Percentiles rank a stretch among this genome's conserved stretches.
Evolutionary conservation across 2,888 invertebrate species (phyloP).

Genomic region (Parnassius glacialis): DNA sequence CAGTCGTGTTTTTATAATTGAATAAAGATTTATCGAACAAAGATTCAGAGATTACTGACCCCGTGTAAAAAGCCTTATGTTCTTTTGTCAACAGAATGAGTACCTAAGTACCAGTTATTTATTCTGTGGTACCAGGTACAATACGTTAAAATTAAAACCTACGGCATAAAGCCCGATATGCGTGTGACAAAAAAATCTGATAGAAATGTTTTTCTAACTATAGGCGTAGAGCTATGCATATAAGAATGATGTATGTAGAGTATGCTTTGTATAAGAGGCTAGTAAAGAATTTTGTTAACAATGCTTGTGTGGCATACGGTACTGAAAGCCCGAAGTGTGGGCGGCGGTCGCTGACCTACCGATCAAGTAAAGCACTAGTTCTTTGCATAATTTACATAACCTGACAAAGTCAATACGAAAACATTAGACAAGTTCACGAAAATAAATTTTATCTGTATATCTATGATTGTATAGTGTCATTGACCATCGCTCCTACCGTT

Average conservation of each 20-base stretch:
- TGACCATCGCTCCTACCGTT: slow-evolving; percentile 37
- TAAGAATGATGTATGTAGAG: slow-evolving; percentile 1
- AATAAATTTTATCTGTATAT: slow-evolving; percentile 53
- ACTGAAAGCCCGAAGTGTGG: slow-evolving; percentile 52
- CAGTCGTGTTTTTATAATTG: slow-evolving; percentile 54
- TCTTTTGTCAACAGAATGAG: slow-evolving; percentile 54
- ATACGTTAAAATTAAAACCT: slow-evolving; percentile 50
- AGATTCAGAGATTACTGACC: slow-evolving; percentile 62
- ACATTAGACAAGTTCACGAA: slow-evolving; percentile 64
- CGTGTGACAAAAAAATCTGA: slow-evolving; percentile 38
- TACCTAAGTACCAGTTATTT: slow-evolving; percentile 39
- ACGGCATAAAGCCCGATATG: slow-evolving; percentile 49
- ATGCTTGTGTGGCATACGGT: slow-evolving; percentile 38
- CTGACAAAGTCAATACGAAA: slow-evolving; percentile 66
- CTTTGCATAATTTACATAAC: slow-evolving; percentile 76
- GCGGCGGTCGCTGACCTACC: slow-evolving; percentile 68
- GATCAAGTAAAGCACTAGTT: slow-evolving; percentile 66
- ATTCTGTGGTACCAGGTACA: slow-evolving; percentile 36
- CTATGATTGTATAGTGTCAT: slow-evolving; percentile 40
- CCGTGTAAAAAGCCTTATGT: slow-evolving; percentile 52
- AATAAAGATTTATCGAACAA: slow-evolving; percentile 55
- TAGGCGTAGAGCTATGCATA: slow-evolving; percentile 16
- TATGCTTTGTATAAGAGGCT: slow-evolving; percentile 18
- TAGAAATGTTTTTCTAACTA: slow-evolving; percentile 33
- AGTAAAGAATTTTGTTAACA: slow-evolving; percentile 33